These are phyloP conservation scores for Eupeodes luniger DNA, from an alignment of 2,888 invertebrate genomes.

Conservation along the genomic window DNA sequence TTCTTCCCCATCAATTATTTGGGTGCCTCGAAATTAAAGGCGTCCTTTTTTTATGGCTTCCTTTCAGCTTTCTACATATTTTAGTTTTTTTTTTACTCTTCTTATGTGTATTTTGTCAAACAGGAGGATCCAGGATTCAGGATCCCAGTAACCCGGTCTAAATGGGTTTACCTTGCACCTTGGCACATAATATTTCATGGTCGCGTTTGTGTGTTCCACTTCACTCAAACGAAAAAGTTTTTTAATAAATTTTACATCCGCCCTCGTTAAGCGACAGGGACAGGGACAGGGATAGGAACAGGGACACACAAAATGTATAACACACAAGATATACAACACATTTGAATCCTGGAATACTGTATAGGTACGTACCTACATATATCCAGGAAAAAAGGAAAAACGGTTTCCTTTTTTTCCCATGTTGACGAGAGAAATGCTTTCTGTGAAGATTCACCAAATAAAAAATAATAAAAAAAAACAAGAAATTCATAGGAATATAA, in stretches of 20 bases:
- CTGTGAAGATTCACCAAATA: conserved; percentile 54
- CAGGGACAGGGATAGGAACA: conserved; percentile 22
- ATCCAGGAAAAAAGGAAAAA: not conserved
- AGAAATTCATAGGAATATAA: conserved; percentile 19
- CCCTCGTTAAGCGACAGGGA: conserved; percentile 54
- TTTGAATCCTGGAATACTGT: conserved; percentile 44
- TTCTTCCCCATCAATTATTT: conserved; percentile 68
- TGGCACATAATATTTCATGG: conserved; percentile 74
- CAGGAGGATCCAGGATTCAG: conserved; percentile 46
- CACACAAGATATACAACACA: conserved; percentile 50
- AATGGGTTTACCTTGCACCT: conserved; percentile 67
- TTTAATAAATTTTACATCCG: conserved; percentile 69
- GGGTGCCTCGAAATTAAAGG: conserved; percentile 60
- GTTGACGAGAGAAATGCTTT: conserved; percentile 39
- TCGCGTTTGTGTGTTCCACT: conserved; percentile 65
- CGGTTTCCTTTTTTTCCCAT: conserved; percentile 4
- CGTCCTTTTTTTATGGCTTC: conserved; percentile 35
- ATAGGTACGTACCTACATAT: not conserved
- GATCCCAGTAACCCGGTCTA: conserved; percentile 20
- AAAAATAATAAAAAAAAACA: not conserved
- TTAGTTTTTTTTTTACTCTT: not conserved
- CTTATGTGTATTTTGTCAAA: conserved; percentile 16
- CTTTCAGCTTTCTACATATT: conserved; percentile 28
- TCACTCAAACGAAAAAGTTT: conserved; percentile 70
- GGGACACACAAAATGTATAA: conserved; percentile 18